A percentile compares a stretch with the other conserved stretches of the same genome.
phyloP scores from a whole-genome alignment of 1,140 invertebrate species.

The Leptopilina boulardi region DNA sequence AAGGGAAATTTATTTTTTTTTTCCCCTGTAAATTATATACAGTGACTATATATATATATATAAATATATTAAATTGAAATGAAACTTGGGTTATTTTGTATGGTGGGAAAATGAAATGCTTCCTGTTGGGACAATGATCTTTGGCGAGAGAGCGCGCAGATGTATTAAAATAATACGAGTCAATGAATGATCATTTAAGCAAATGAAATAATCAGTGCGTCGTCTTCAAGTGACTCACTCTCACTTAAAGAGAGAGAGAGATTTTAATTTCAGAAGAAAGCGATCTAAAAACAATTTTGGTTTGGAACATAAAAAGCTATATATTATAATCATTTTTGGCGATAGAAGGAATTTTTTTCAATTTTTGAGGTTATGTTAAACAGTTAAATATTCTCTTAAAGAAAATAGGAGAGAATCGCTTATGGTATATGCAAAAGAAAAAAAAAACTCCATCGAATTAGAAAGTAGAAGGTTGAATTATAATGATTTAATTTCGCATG shows the following conservation, averaged over 20 bases:
- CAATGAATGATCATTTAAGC: conserved; percentile 17
- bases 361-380: too few relatives aligned
- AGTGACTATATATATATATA: too few relatives aligned
- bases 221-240: not conserved
- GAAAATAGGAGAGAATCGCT: too few relatives aligned
- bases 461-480: not conserved
- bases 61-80: not conserved
- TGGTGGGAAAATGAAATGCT: not conserved
- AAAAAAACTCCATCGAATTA: not conserved
- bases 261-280: conserved; percentile 4
- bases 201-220: conserved; percentile 10
- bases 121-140: conserved; percentile 13
- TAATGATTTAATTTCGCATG: not conserved
- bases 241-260: not conserved
- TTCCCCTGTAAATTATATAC: not conserved
- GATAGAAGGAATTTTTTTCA: too few relatives aligned
- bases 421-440: too few relatives aligned
- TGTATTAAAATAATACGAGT: conserved; percentile 17
- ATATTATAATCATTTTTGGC: too few relatives aligned
- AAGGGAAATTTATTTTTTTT: not conserved
- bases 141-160: not conserved
- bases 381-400: too few relatives aligned
- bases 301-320: too few relatives aligned
- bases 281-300: not conserved
- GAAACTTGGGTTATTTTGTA: not conserved